Base-by-base conservation (phyloP, 2,888 invertebrate species). In the Podotricha telesiphe region DNA sequence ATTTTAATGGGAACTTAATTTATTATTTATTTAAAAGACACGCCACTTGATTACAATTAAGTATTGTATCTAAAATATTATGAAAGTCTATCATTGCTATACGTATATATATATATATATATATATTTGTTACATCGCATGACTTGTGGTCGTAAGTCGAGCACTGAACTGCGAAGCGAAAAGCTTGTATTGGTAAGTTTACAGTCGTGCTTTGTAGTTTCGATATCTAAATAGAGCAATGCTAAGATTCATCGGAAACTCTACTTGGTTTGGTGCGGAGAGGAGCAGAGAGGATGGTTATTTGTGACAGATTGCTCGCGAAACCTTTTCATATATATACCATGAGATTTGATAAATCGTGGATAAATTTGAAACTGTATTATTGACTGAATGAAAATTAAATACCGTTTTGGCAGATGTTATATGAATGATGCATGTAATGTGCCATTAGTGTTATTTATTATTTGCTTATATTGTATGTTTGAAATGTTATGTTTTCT, bases 301-400 rank as follows among this genome's bases (percentile, higher is more conserved):
- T 58, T 58, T 45, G 66, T 69, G 74, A 74, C 75, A 73, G 75
- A 74, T 74, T 69, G 67, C 69, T 45, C 45, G 67, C 37, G 53
- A 67, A 62, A 34, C 47, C 42, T n/a, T 61, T 63, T 53, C 42
- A 11, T 37, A 45, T 15, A 22, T 28, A 55, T 53, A 53, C 67
- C 70, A 68, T 34, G 45, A 19, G 28, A 15, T 45, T 15, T 40
- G 42, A 3, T 17, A 42, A 19, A 37, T 51, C 34, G 51, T 34
- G 68, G 68, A 64, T n/a, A 45, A 0, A 17, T 28, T 20, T 22
- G 0, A 17, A 17, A 2, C 4, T 22, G n/a, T n/a, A n/a, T n/a
- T n/a, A n/a, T n/a, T n/a, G n/a, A 13, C 11, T 5, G 1, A 48
- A 19, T 48, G 3, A 6, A 19, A 19, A 19, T 50, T 7, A 50